phyloP scores from a whole-genome alignment of 2,888 invertebrate species.

The Plutella xylostella region DNA sequence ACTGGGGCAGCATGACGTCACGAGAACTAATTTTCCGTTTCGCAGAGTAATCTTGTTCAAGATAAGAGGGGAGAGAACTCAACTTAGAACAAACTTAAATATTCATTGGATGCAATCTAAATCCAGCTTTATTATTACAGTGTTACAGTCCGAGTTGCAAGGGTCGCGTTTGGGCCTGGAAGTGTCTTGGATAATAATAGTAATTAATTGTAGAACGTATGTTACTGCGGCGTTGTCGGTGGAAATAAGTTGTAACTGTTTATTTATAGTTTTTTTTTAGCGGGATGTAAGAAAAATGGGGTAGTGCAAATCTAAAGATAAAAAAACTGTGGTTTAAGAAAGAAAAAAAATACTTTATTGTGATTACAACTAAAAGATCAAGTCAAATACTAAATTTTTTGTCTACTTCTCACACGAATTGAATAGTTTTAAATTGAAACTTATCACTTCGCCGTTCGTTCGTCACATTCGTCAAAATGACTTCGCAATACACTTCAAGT shows the following conservation, averaged over 20 bases:
- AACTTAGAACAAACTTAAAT: not conserved
- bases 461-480: too few species aligned
- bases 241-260: too few species aligned
- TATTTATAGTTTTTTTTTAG: not conserved
- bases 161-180: too few species aligned
- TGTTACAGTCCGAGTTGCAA: not conserved
- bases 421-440: too few species aligned
- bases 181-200: not conserved
- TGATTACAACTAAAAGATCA: too few species aligned
- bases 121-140: not conserved
- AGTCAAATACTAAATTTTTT: too few species aligned
- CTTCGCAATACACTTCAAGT: too few species aligned
- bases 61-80: constrained; percentile 3
- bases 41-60: constrained; percentile 10
- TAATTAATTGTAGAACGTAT: not conserved
- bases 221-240: not conserved
- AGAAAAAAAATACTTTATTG: too few species aligned
- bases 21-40: constrained; percentile 21
- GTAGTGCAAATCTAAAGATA: not conserved
- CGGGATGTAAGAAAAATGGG: not conserved
- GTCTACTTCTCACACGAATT: too few species aligned
- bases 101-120: not conserved
- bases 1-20: not conserved
- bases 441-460: too few species aligned
- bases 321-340: too few species aligned